A percentile compares a stretch with the other conserved stretches of the same genome.
These are phyloP conservation scores for Dipodomys merriami DNA, from an alignment of 2,113 vertebrate species.

Conservation along the genomic window DNA sequence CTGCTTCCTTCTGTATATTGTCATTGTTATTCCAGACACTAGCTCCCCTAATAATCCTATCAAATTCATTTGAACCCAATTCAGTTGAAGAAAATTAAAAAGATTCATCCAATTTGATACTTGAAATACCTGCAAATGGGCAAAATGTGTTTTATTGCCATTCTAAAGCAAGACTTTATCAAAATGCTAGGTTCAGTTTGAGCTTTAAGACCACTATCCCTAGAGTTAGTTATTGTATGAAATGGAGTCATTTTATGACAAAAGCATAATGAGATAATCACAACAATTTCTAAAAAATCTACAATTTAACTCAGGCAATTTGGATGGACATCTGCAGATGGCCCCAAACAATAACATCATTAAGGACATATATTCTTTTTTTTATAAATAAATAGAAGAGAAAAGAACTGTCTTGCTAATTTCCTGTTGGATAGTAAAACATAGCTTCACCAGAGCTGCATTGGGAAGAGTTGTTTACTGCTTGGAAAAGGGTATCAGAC, in stretches of 20 bases:
- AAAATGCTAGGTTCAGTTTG: conserved; percentile 68
- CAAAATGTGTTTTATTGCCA: conserved; percentile 55
- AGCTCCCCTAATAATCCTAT: conserved; percentile 68
- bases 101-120: conserved; percentile 70
- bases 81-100: conserved; percentile 77
- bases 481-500: conserved; percentile 81
- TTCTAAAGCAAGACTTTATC: conserved; percentile 60
- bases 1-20: conserved; percentile 55
- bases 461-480: conserved; percentile 78
- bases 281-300: conserved; percentile 67
- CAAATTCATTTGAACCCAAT: conserved; percentile 76
- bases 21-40: conserved; percentile 72
- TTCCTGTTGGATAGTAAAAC: conserved; percentile 74
- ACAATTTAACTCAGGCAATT: conserved; percentile 60
- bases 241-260: conserved; percentile 76
- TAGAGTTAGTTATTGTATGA: conserved; percentile 75
- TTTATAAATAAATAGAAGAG: neutral
- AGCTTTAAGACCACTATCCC: conserved; percentile 56
- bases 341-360: conserved; percentile 34
- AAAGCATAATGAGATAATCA: conserved; percentile 67
- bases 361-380: conserved; percentile 52
- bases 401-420: conserved; percentile 54
- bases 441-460: conserved; percentile 79
- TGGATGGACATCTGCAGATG: conserved; percentile 32
- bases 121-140: conserved; percentile 72